Base-by-base conservation (phyloP, 1,140 invertebrate species). In the Trachymyrmex septentrionalis region DNA sequence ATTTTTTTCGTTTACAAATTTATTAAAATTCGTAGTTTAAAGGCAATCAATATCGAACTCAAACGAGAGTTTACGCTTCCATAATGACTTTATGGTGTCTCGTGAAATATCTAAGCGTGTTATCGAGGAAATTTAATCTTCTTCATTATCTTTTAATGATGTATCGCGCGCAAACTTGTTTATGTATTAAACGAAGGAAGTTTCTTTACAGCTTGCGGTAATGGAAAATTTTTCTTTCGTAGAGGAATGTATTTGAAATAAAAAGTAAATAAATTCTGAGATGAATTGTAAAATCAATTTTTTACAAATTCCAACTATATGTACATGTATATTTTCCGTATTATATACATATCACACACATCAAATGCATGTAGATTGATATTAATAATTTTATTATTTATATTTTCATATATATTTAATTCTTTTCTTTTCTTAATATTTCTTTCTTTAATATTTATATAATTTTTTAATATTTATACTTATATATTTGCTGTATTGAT, bases 101-200 rank as follows among this genome's bases (percentile, higher is more conserved):
- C 4, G 3, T 44, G n/a, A 64, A 80, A 87, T 14, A 50, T 27
- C 16, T 27, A 67, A 19, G 50, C 38, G 6, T 19, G n/a, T 48
- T 59, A 78, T 76, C 21, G 57, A 30, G 24, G 5, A 38, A 69
- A 38, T 48, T 71, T 69, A 84, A 88, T 86, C 44, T 63, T 76
- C 63, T 78, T 84, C 63, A 90, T 90, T 88, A 82, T 78, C 34
- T 87, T 84, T 90, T 86, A 91, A 90, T 86, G 77, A 81, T 27
- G 30, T 6, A 12, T 0, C 10, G 19, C 21, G 44, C 55, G 38
- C 21, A 3, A 59, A 59, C 66, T 50, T 76, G 81, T 89, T 87
- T 90, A 77, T 27, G 71, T 64, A 86, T 90, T 61, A 80, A 85
- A 64, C 55, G 77, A 19, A 57, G 50, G 21, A 24, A 16, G 50